These are phyloP conservation scores for Drosophila sordidula DNA, from an alignment of 2,888 invertebrate species.

Conservation along the genomic window DNA sequence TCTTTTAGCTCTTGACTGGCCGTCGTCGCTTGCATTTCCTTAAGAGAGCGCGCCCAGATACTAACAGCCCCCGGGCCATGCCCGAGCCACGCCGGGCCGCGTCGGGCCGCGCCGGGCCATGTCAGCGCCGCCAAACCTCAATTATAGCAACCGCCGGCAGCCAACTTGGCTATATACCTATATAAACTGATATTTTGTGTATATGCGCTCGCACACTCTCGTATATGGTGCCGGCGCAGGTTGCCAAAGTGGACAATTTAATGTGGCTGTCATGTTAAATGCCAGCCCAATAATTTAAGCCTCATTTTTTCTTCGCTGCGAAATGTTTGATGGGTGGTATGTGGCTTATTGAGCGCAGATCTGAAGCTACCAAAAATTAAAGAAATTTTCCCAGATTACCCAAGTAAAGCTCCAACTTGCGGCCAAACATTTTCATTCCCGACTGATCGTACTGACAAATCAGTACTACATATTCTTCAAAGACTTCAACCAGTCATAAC, in stretches of 20 bases:
- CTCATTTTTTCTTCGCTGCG: conserved; percentile 67
- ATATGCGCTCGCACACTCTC: conserved; percentile 15
- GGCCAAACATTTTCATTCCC: neutral
- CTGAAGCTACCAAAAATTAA: conserved; percentile 31
- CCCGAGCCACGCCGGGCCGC: conserved; percentile 14
- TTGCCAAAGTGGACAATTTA: conserved; percentile 80
- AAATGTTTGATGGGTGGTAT: conserved; percentile 75
- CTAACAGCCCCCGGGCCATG: conserved; percentile 37
- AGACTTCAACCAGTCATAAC: neutral
- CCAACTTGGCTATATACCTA: conserved; percentile 30
- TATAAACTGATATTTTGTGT: conserved; percentile 8
- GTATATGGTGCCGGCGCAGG: conserved; percentile 72
- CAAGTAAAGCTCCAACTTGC: neutral
- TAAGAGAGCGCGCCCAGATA: conserved; percentile 60
- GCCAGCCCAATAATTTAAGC: conserved; percentile 78
- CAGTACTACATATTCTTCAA: neutral
- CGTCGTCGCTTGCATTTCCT: conserved; percentile 62
- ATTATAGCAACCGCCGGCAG: conserved; percentile 53
- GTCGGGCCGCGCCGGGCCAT: conserved; percentile 31
- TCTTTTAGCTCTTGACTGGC: conserved; percentile 39
- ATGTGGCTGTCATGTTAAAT: conserved; percentile 80
- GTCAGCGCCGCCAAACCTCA: conserved; percentile 31
- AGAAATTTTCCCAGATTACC: conserved; percentile 19
- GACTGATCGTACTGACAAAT: neutral
- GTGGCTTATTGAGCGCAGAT: conserved; percentile 24